Evolutionary conservation across 2,797 vertebrate species (phyloP).

Genomic region (Heterohyrax brucei): DNA sequence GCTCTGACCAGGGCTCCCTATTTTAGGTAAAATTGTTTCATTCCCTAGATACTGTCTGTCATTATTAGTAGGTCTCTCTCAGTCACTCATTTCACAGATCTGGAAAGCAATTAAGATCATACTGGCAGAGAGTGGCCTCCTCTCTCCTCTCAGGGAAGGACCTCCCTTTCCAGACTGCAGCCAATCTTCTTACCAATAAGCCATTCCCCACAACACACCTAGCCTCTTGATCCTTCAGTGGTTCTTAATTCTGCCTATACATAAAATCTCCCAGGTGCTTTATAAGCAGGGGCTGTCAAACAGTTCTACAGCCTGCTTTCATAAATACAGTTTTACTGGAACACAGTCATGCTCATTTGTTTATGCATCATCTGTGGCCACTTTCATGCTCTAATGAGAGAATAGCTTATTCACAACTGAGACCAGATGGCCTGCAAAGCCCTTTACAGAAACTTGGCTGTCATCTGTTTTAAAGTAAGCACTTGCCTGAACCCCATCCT

Average conservation of each 20-base stretch:
- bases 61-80: background rate
- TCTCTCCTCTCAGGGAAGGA: background rate
- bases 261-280: background rate
- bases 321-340: constrained; percentile 13
- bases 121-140: background rate
- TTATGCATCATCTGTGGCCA: background rate
- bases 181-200: background rate
- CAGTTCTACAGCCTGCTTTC: background rate
- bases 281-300: background rate
- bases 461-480: background rate
- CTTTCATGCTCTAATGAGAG: background rate
- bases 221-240: background rate
- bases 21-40: background rate
- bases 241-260: background rate
- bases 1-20: background rate
- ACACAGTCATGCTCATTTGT: background rate
- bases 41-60: background rate
- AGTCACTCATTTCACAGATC: constrained; percentile 7
- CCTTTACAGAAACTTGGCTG: background rate
- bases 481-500: background rate
- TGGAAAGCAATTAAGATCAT: background rate
- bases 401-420: background rate
- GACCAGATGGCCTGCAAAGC: background rate
- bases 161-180: background rate
- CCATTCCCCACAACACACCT: background rate